Evolutionary conservation across 2,113 vertebrate genomes (phyloP).

Genomic region (Dendropsophus ebraccatus): DNA sequence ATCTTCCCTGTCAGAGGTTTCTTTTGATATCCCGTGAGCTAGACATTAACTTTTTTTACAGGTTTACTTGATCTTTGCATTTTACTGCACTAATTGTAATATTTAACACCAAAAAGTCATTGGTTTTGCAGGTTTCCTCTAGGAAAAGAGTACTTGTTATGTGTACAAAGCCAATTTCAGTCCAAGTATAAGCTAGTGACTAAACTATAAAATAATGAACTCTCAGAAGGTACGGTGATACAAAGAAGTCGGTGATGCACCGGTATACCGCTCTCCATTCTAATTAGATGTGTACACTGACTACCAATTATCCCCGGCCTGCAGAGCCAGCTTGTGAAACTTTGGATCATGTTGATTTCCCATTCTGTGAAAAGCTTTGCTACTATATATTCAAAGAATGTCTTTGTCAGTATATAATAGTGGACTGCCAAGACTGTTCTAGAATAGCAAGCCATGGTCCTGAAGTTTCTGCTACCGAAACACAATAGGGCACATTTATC

Average conservation of each 20-base stretch:
- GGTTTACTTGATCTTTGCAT: not conserved
- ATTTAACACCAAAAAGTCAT: not conserved
- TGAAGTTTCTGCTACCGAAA: too few relatives aligned
- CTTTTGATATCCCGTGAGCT: not conserved
- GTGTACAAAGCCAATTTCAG: not conserved
- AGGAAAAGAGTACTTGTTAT: not conserved
- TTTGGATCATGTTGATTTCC: slow-evolving; percentile 21
- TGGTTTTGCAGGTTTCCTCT: not conserved
- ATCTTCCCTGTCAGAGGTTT: not conserved
- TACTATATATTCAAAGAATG: slow-evolving; percentile 17
- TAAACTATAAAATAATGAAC: slow-evolving; percentile 43
- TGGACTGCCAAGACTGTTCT: not conserved
- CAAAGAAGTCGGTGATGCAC: slow-evolving; percentile 20
- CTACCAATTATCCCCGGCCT: slow-evolving; percentile 45
- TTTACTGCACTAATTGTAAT: not conserved
- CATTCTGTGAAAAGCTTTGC: not conserved
- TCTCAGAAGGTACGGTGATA: slow-evolving; percentile 4
- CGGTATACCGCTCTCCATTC: slow-evolving; percentile 43
- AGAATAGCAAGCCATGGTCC: not conserved
- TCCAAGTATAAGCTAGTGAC: not conserved
- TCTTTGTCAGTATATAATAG: not conserved
- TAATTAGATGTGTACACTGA: slow-evolving; percentile 54
- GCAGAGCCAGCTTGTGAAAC: slow-evolving; percentile 23
- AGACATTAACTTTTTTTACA: not conserved
- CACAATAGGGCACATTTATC: too few relatives aligned